Evolutionary conservation across 2,113 vertebrate species (phyloP), one percentile per base, ranked within the genome.

Genomic region (Microtus richardsoni): DNA sequence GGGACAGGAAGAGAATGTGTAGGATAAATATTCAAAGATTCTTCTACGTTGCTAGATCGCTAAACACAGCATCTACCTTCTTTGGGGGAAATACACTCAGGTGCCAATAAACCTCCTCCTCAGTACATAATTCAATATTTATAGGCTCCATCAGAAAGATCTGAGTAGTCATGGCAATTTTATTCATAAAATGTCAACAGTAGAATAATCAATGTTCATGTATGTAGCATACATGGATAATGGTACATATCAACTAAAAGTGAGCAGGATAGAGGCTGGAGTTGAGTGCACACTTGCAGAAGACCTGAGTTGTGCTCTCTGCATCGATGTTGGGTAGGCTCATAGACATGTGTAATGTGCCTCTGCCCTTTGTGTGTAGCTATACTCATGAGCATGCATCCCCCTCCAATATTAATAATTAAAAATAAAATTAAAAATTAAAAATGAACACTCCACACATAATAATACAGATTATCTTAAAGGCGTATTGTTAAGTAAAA

Each of bases 401-500:
- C 14, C 14, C 28, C 24, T 64, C 58, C 28, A n/a, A 66, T 64
- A 66, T 84, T 28, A 26, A 66, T 44, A 33, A 84, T 33, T 64
- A 84, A 64, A 64, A 30, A 44, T 64, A 64, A 19, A 28, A 44
- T 82, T 36, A 19, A 84, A 44, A 41, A 17, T 62, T 26, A 8
- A 62, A 83, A 83, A 17, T 17, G 4, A 64, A 62, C 26, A 41
- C 7, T n/a, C 14, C 36, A 30, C 10, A 44, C 33, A 28, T 1
- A 58, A n/a, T 22, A 39, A 21, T 10, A 10, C n/a, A 52, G 13
- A n/a, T 54, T 89, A 82, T 62, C 24, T 94, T 70, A 89, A 17
- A 93, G 95, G 85, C 11, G 79, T 11, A 71, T 64, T n/a, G 36
- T 19, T 71, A 70, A 96, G 8, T 92, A 78, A 88, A 88, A 93